Evolutionary conservation across 2,888 invertebrate species (phyloP).

Genomic region (Stenolophus ochropezus): DNA sequence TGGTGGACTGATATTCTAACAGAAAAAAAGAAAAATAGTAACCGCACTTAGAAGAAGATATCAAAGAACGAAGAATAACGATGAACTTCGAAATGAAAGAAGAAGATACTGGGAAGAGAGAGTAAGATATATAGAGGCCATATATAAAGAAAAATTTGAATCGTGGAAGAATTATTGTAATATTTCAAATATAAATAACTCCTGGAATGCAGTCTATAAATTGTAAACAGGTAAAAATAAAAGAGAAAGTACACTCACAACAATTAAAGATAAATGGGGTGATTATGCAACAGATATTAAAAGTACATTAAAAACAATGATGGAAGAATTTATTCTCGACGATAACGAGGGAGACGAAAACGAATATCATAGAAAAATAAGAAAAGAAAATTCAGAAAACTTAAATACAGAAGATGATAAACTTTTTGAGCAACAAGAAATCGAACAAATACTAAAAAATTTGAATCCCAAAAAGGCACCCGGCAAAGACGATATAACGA

Average conservation of each 20-base stretch:
- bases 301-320: background rate
- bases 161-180: background rate
- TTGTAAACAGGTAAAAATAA: background rate
- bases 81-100: background rate
- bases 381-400: background rate
- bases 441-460: background rate
- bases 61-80: background rate
- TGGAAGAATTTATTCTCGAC: background rate
- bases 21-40: background rate
- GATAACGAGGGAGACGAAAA: background rate
- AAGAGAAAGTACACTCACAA: background rate
- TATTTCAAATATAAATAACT: background rate
- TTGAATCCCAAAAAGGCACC: background rate
- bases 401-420: background rate
- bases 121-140: background rate
- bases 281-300: background rate
- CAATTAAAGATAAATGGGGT: background rate
- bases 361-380: background rate
- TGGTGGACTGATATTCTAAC: background rate
- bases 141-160: background rate
- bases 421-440: background rate
- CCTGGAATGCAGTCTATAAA: background rate
- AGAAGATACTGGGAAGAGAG: background rate
- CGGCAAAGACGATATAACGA: slow-evolving; percentile 35
- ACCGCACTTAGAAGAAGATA: background rate